Conservation (phyloP, 2,888 invertebrate genomes). For the Strigamia crassipes region DNA sequence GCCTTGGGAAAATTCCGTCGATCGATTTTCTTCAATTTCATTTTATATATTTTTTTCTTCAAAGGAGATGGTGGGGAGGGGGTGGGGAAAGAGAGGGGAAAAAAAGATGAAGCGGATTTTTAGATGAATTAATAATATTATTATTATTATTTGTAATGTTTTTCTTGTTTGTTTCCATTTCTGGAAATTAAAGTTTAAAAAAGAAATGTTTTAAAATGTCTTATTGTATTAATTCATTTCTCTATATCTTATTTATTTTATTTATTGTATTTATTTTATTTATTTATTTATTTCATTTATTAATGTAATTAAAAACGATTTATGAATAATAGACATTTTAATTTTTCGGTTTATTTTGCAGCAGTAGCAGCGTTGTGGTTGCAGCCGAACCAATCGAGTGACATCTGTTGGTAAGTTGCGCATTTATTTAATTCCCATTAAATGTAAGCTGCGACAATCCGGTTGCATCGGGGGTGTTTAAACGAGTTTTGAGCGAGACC, state of each 20-base stretch:
- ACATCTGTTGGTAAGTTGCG: constrained; percentile 37
- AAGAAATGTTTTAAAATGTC: too few species aligned
- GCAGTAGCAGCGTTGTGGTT: background rate
- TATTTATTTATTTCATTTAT: background rate
- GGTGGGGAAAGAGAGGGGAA: background rate
- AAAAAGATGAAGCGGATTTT: background rate
- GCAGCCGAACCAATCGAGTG: background rate
- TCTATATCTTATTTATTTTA: background rate
- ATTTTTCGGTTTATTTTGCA: background rate
- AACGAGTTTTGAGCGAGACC: constrained; percentile 27
- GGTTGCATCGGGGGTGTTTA: constrained; percentile 11
- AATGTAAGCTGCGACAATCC: constrained; percentile 34
- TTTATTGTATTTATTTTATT: background rate
- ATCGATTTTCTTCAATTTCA: constrained; percentile 39
- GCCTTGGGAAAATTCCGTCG: constrained; percentile 37
- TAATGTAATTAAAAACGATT: background rate
- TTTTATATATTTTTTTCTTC: background rate
- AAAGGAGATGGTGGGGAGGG: background rate
- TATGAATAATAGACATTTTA: constrained; percentile 12
- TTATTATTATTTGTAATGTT: background rate
- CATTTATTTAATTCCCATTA: constrained; percentile 37
- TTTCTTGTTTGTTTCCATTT: too few species aligned
- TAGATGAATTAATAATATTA: background rate
- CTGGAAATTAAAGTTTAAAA: too few species aligned
- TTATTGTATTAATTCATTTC: background rate